phyloP scores from a whole-genome alignment of 2,888 invertebrate species.

The Pristionchus maxplancki region DNA sequence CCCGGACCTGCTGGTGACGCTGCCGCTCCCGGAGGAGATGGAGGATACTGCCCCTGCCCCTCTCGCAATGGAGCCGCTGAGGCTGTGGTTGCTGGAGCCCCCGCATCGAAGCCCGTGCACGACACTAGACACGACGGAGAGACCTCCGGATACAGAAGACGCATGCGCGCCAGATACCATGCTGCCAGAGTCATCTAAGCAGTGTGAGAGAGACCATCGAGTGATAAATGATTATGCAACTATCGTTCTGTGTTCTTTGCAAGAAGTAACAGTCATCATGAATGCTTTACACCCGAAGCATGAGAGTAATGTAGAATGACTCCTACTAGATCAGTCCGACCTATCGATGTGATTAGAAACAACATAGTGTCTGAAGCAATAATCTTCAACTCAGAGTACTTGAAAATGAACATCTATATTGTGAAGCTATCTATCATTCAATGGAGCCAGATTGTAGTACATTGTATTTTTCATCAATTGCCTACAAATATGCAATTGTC shows the following conservation, averaged over 20 bases:
- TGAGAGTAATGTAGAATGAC: too few species aligned
- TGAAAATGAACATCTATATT: too few species aligned
- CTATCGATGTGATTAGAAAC: too few species aligned
- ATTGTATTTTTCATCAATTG: too few species aligned
- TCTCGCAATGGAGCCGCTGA: slow-evolving; percentile 6
- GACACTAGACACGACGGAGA: slow-evolving; percentile 6
- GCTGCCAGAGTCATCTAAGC: slow-evolving; percentile 39
- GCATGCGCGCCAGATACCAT: slow-evolving; percentile 39
- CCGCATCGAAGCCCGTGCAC: not conserved
- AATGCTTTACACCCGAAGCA: too few species aligned
- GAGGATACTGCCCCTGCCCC: slow-evolving; percentile 54
- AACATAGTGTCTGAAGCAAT: too few species aligned
- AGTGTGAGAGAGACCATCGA: not conserved
- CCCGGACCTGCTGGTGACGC: slow-evolving; percentile 56
- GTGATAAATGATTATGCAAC: not conserved
- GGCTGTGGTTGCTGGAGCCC: not conserved
- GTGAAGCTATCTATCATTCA: too few species aligned
- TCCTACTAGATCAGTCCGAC: too few species aligned
- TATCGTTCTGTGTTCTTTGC: not conserved
- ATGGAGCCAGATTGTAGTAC: too few species aligned
- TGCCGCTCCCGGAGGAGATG: slow-evolving; percentile 60
- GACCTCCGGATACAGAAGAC: slow-evolving; percentile 39
- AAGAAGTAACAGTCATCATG: not conserved
- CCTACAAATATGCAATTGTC: too few species aligned
- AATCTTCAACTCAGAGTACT: too few species aligned